These are phyloP conservation scores for Cnemophilus loriae DNA, from an alignment of 2,113 vertebrate species.

Conservation along the genomic window DNA sequence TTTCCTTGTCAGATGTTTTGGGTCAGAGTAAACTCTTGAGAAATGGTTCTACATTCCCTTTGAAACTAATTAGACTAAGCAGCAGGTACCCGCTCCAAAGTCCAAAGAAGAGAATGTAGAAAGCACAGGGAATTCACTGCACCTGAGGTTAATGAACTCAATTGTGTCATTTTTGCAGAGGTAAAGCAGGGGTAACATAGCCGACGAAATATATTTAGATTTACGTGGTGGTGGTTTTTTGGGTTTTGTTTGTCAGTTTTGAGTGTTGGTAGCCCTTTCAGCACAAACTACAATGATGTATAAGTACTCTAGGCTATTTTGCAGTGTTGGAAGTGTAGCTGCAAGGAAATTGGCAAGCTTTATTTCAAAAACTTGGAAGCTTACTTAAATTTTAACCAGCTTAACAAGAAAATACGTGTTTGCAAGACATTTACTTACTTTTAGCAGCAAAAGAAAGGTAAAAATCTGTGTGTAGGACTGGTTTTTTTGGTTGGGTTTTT, in stretches of 20 bases:
- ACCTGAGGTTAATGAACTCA: constrained; percentile 53
- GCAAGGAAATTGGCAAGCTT: not conserved
- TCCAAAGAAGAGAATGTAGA: constrained; percentile 33
- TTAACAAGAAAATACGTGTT: not conserved
- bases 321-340: not conserved
- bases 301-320: not conserved
- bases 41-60: constrained; percentile 69
- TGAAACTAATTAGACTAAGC: constrained; percentile 83
- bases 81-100: constrained; percentile 55
- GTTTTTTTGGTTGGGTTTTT: not conserved
- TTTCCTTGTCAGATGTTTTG: constrained; percentile 60
- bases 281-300: not conserved
- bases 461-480: not conserved
- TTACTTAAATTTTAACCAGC: not conserved
- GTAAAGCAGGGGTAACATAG: constrained; percentile 4
- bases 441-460: not conserved
- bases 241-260: not conserved
- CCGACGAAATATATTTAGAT: not conserved
- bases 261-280: not conserved
- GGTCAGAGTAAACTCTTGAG: constrained; percentile 66
- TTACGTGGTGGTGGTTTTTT: not conserved
- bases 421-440: not conserved
- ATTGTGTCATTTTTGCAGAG: constrained; percentile 27
- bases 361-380: not conserved
- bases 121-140: constrained; percentile 48